Conservation (phyloP, 1,140 invertebrate genomes). For the Scaptomyza montana region DNA sequence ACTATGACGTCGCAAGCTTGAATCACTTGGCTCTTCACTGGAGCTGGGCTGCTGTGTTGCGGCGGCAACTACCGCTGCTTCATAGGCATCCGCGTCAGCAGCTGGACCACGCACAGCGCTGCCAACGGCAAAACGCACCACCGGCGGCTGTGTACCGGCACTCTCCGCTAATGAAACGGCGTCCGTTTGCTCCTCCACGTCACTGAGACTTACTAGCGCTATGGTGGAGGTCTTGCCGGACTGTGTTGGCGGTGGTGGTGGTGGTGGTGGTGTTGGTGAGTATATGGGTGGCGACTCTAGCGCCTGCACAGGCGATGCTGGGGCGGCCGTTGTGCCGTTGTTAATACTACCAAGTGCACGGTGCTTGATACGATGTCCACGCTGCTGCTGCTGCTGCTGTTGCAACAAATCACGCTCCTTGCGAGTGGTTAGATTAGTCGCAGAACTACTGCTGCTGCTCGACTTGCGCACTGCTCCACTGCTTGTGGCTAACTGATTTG, state of each 20-base stretch:
- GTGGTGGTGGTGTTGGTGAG: conserved; percentile 31
- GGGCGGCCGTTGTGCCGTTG: conserved; percentile 52
- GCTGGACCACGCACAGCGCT: conserved; percentile 67
- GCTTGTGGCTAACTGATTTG: conserved; percentile 46
- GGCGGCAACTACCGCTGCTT: conserved; percentile 61
- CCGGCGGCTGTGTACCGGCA: conserved; percentile 36
- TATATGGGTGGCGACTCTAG: conserved; percentile 42
- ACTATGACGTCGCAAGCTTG: conserved; percentile 61
- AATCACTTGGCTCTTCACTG: conserved; percentile 64
- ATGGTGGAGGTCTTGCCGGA: conserved; percentile 23
- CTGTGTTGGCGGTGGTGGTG: neutral
- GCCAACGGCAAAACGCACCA: conserved; percentile 76
- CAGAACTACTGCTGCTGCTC: neutral
- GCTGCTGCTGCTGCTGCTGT: conserved; percentile 71
- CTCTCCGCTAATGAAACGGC: conserved; percentile 71
- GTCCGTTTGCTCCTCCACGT: conserved; percentile 56
- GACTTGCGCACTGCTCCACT: neutral
- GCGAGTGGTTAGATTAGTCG: conserved; percentile 10
- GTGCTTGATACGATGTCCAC: conserved; percentile 55
- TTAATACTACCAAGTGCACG: neutral
- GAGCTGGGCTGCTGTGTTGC: conserved; percentile 68
- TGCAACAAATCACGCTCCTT: conserved; percentile 67
- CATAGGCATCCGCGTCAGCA: conserved; percentile 65
- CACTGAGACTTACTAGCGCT: conserved; percentile 35
- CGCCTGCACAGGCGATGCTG: conserved; percentile 32